Conservation (phyloP, 2,797 vertebrate genomes). For the Girardinus metallicus region DNA sequence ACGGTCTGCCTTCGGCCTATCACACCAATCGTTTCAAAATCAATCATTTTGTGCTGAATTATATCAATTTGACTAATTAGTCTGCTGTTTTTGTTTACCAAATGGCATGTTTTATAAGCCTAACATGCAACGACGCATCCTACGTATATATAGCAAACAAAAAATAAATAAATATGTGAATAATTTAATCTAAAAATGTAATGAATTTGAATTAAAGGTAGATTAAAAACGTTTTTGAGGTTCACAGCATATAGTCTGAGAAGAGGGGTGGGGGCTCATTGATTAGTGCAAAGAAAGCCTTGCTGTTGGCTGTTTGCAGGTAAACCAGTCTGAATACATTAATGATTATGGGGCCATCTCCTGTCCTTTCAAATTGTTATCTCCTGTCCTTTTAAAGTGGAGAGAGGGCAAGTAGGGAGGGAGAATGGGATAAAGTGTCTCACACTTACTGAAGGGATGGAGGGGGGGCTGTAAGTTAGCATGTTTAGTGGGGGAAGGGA, state of each 20-base stretch:
- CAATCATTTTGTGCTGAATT: background rate
- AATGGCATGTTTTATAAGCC: background rate
- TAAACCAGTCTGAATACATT: conserved; percentile 80
- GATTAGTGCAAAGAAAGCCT: conserved; percentile 46
- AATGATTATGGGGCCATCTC: conserved; percentile 82
- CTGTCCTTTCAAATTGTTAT: conserved; percentile 83
- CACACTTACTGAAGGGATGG: conserved; percentile 60
- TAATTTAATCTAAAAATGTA: background rate
- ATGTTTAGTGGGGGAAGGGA: conserved; percentile 82
- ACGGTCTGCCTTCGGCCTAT: background rate
- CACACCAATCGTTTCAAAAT: background rate
- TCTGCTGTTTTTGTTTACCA: background rate
- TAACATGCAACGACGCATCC: background rate
- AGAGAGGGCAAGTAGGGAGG: conserved; percentile 58
- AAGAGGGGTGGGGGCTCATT: conserved; percentile 37
- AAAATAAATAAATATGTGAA: background rate
- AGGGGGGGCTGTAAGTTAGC: conserved; percentile 71
- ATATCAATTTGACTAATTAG: background rate
- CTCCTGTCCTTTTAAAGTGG: conserved; percentile 83
- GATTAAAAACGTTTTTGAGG: background rate
- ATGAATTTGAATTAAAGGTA: background rate
- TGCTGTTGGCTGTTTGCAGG: conserved; percentile 77
- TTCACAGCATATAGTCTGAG: conserved; percentile 8
- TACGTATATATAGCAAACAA: background rate
- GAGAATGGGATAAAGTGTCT: conserved; percentile 79